Conservation (phyloP, 2,888 invertebrate species). For the Dexiosoma caninum region DNA sequence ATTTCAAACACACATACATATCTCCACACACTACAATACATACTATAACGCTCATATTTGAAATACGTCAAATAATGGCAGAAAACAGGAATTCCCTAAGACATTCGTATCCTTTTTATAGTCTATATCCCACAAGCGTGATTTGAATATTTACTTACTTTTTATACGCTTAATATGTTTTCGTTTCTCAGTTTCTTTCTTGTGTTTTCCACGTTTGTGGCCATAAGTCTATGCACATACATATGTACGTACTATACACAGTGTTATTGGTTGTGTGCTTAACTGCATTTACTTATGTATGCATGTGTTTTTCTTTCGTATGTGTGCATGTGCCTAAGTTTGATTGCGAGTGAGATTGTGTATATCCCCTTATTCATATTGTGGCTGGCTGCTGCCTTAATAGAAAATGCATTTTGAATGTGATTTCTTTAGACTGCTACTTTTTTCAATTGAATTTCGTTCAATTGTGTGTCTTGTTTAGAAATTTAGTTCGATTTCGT, state of each 20-base stretch:
- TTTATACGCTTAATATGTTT: conserved; percentile 46
- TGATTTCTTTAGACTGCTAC: conserved; percentile 46
- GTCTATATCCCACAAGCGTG: conserved; percentile 62
- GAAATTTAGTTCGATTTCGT: conserved; percentile 33
- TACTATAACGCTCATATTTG: not conserved
- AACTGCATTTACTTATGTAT: not conserved
- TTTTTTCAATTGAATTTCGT: conserved; percentile 31
- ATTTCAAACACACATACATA: not conserved
- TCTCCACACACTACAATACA: no score
- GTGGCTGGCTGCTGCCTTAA: conserved; percentile 49
- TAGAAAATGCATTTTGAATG: conserved; percentile 54
- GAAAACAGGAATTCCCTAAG: conserved; percentile 25
- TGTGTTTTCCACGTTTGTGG: not conserved
- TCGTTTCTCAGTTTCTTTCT: not conserved
- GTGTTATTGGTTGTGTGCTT: not conserved
- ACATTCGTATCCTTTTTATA: conserved; percentile 50
- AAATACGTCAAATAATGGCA: not conserved
- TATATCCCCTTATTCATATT: conserved; percentile 32
- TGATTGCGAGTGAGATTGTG: not conserved
- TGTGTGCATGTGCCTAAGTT: not conserved
- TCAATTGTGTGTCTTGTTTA: conserved; percentile 46
- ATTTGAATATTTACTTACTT: conserved; percentile 63
- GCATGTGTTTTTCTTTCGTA: conserved; percentile 1
- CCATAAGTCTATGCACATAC: not conserved
- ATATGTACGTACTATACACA: not conserved